A percentile compares a stretch with the other conserved stretches of the same genome.
Conservation (phyloP, 2,113 vertebrate genomes). For the Dromaius novaehollandiae region DNA sequence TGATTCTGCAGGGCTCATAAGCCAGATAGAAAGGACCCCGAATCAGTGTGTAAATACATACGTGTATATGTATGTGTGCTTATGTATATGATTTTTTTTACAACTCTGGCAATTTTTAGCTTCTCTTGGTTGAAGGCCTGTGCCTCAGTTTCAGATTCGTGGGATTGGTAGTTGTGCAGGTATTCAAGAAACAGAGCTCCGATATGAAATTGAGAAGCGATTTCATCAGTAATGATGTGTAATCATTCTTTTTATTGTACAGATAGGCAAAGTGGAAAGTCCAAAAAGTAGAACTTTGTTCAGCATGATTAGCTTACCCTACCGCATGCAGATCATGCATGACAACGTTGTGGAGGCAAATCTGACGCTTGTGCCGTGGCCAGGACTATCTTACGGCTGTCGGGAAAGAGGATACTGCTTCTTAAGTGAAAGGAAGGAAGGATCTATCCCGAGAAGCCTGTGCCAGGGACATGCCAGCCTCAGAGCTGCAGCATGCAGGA, state of each 20-base stretch:
- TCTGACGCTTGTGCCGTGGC: not conserved
- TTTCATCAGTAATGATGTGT: not conserved
- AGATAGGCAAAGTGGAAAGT: not conserved
- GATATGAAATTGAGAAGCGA: not conserved
- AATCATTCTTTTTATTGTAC: not conserved
- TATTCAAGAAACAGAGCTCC: not conserved
- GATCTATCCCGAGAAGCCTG: not conserved
- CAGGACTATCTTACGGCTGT: not conserved
- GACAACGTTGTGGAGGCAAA: not conserved
- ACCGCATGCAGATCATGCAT: not conserved
- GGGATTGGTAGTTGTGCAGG: not conserved
- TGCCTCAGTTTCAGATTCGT: not conserved
- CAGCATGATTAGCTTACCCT: too few species aligned
- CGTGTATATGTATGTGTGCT: fast-evolving
- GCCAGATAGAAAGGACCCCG: not conserved
- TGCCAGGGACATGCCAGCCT: not conserved
- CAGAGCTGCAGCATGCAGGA: not conserved
- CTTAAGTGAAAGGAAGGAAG: not conserved
- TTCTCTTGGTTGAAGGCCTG: not conserved
- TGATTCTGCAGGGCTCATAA: not conserved
- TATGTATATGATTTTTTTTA: not conserved
- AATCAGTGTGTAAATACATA: not conserved
- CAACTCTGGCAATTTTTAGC: not conserved
- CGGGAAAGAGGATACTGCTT: not conserved
- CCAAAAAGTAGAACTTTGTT: not conserved